phyloP scores from a whole-genome alignment of 23 tunicate genomes.

The Ciona savignyi region DNA sequence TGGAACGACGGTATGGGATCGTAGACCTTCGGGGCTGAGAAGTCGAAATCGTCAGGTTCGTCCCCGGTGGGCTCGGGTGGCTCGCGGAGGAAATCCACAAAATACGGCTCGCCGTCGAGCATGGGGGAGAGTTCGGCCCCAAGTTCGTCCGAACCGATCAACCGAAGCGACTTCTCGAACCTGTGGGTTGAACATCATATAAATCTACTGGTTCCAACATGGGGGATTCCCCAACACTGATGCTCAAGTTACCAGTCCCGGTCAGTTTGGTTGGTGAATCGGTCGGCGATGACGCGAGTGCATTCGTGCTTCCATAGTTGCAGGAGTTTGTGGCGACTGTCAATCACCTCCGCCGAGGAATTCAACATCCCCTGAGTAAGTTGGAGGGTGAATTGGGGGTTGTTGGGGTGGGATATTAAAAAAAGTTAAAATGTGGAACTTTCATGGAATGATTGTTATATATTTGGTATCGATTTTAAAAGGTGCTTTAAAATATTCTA shows the following conservation, averaged over 20 bases:
- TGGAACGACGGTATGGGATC: slow-evolving; percentile 90
- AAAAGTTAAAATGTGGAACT: no score
- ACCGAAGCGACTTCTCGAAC: slow-evolving; percentile 49
- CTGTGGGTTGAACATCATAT: no score
- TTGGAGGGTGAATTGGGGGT: no score
- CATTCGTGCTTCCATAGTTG: slow-evolving; percentile 95
- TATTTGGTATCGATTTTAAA: no score
- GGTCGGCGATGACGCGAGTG: slow-evolving; percentile 90
- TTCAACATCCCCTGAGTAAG: slow-evolving; percentile 80
- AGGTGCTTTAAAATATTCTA: background rate
- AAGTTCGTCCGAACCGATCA: slow-evolving; percentile 35
- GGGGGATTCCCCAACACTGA: no score
- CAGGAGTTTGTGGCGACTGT: slow-evolving; percentile 17
- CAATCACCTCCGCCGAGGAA: slow-evolving; percentile 48
- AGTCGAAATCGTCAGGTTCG: slow-evolving; percentile 99
- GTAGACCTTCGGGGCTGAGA: slow-evolving; percentile 89
- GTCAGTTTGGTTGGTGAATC: slow-evolving; percentile 86
- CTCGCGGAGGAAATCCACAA: slow-evolving; percentile 86
- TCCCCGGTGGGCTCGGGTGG: slow-evolving; percentile 95
- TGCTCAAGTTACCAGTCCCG: slow-evolving; percentile 47
- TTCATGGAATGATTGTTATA: no score
- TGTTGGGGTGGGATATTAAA: no score
- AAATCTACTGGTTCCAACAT: no score
- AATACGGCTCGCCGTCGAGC: slow-evolving; percentile 59
- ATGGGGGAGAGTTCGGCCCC: slow-evolving; percentile 39